Evolutionary conservation across 1,140 invertebrate species (phyloP).

Genomic region (Dreissena polymorpha): DNA sequence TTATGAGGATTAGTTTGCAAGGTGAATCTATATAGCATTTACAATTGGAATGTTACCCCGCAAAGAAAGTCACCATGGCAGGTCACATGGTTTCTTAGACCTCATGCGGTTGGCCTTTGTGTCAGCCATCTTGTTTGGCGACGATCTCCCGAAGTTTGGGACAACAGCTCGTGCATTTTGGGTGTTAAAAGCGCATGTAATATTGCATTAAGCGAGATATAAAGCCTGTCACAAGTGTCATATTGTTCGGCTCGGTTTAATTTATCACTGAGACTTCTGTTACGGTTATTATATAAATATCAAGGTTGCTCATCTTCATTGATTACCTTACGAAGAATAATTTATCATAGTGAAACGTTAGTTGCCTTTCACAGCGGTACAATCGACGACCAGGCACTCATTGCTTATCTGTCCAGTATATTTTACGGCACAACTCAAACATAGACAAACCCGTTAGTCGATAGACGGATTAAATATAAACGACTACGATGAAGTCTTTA

Average conservation of each 20-base stretch:
- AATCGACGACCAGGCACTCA: conserved; percentile 17
- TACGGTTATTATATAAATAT: conserved; percentile 27
- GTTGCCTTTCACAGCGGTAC: neutral
- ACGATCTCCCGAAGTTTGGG: neutral
- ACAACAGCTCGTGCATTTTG: conserved; percentile 12
- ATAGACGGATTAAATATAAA: conserved; percentile 45
- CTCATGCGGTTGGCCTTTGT: conserved; percentile 33
- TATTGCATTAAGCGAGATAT: conserved; percentile 14
- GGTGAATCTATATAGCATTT: conserved; percentile 10
- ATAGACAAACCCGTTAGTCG: conserved; percentile 25
- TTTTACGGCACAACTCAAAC: conserved; percentile 36
- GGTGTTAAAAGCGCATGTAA: conserved; percentile 11
- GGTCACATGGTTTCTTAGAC: conserved; percentile 23
- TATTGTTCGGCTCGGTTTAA: neutral
- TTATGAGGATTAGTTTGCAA: conserved; percentile 8
- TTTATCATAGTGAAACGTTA: conserved; percentile 28
- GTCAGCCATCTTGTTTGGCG: neutral
- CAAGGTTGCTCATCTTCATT: neutral
- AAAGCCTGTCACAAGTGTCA: conserved; percentile 17
- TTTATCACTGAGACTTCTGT: conserved; percentile 1
- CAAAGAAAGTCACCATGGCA: neutral
- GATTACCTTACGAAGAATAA: conserved; percentile 36
- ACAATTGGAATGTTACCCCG: conserved; percentile 33
- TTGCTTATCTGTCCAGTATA: conserved; percentile 43
- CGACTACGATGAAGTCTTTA: conserved; percentile 27